A percentile compares a stretch with the other conserved stretches of the same genome.
Evolutionary conservation across 1,140 invertebrate species (phyloP).

Genomic region (Propsilocerus akamusi): DNA sequence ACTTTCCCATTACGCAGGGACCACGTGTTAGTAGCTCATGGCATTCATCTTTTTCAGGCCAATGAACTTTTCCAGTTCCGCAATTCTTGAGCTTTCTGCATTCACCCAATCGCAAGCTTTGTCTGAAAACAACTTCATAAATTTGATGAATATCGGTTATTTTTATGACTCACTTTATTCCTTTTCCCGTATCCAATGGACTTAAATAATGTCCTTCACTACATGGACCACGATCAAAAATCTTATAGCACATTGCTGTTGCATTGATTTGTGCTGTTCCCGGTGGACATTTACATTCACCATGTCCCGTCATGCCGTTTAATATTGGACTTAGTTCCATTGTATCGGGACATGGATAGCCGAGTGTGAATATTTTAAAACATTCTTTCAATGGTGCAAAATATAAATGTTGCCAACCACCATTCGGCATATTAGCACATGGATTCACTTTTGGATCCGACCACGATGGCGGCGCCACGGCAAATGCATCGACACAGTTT

Average conservation of each 20-base stretch:
- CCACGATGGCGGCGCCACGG: constrained; percentile 65
- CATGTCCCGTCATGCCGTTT: constrained; percentile 25
- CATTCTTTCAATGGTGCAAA: constrained; percentile 66
- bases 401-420: constrained; percentile 66
- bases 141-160: neutral
- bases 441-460: constrained; percentile 61
- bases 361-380: constrained; percentile 67
- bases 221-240: constrained; percentile 53
- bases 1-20: constrained; percentile 51
- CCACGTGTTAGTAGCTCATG: constrained; percentile 46
- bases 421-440: constrained; percentile 45
- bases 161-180: neutral
- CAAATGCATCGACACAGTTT: constrained; percentile 13
- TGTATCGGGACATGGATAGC: constrained; percentile 59
- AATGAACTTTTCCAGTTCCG: constrained; percentile 39
- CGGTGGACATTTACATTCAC: constrained; percentile 58
- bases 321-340: constrained; percentile 52
- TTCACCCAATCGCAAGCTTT: constrained; percentile 38
- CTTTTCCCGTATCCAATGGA: constrained; percentile 25
- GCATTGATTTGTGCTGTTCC: constrained; percentile 42
- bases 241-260: constrained; percentile 37
- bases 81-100: constrained; percentile 43
- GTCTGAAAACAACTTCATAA: constrained; percentile 11
- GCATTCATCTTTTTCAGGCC: constrained; percentile 51
- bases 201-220: constrained; percentile 47